phyloP scores from a whole-genome alignment of 2,113 vertebrate species.

The Hymenochirus boettgeri region DNA sequence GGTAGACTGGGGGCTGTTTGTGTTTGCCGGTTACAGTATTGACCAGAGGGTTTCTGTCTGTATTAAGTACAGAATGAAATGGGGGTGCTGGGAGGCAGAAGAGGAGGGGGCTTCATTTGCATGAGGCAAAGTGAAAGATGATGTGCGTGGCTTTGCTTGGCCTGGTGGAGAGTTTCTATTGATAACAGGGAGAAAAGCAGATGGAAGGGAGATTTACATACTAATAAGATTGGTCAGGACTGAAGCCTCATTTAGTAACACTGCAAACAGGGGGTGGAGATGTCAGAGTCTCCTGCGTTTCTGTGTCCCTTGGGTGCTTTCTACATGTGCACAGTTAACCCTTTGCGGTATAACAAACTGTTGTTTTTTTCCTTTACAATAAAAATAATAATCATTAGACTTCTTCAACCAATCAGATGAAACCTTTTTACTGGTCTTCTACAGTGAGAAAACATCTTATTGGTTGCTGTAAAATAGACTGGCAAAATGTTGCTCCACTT shows the following conservation, averaged over 20 bases:
- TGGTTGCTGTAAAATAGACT: too few relatives aligned
- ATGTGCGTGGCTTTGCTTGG: neutral
- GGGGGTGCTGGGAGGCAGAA: neutral
- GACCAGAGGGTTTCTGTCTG: too few relatives aligned
- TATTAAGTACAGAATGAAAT: too few relatives aligned
- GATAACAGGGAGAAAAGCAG: slow-evolving; percentile 47
- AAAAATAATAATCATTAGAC: too few relatives aligned
- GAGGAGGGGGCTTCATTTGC: neutral
- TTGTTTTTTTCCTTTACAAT: too few relatives aligned
- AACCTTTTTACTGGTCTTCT: too few relatives aligned
- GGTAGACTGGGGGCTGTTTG: too few relatives aligned
- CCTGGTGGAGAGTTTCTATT: slow-evolving; percentile 45
- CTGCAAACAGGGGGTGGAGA: neutral
- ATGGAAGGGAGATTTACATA: slow-evolving; percentile 57
- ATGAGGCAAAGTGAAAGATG: neutral
- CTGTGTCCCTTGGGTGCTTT: neutral
- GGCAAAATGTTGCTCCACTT: too few relatives aligned
- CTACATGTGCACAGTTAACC: neutral
- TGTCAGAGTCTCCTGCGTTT: neutral
- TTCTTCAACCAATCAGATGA: too few relatives aligned
- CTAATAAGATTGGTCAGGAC: slow-evolving; percentile 53
- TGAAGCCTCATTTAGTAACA: slow-evolving; percentile 10
- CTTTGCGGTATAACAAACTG: too few relatives aligned
- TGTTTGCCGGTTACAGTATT: too few relatives aligned
- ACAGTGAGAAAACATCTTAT: too few relatives aligned